A percentile compares a stretch with the other conserved stretches of the same genome.
phyloP scores from a whole-genome alignment of 2,888 invertebrate species.

The Xylota segnis region DNA sequence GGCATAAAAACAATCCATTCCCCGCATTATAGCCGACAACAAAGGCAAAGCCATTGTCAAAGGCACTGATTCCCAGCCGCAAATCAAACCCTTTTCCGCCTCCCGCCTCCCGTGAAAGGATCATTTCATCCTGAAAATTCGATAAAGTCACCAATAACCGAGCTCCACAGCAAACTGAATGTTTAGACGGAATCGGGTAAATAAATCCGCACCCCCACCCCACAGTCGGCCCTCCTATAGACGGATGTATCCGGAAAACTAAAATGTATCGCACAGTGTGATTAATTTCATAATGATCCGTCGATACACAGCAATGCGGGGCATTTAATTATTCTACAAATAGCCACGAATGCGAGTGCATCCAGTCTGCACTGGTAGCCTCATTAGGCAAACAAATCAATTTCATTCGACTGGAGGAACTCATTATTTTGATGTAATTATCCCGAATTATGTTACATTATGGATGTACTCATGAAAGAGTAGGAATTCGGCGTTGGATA shows the following conservation, averaged over 20 bases:
- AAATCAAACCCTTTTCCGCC: conserved; percentile 50
- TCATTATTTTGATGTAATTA: conserved; percentile 68
- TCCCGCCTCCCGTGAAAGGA: conserved; percentile 24
- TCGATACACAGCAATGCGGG: conserved; percentile 54
- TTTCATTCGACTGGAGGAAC: conserved; percentile 64
- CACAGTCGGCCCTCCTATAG: conserved; percentile 5
- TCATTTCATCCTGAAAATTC: conserved; percentile 47
- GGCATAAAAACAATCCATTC: conserved; percentile 10
- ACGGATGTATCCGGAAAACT: conserved; percentile 33
- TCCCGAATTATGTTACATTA: conserved; percentile 57
- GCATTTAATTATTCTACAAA: conserved; percentile 55
- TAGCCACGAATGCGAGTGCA: conserved; percentile 42
- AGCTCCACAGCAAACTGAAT: conserved; percentile 25
- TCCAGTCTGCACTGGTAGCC: conserved; percentile 48
- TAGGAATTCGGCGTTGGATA: conserved; percentile 23
- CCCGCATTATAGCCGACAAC: conserved; percentile 23
- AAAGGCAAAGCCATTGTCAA: conserved; percentile 57
- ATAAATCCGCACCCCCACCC: conserved; percentile 41
- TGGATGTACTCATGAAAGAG: conserved; percentile 20
- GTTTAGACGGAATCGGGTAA: conserved; percentile 46
- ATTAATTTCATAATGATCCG: conserved; percentile 59
- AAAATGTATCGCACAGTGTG: conserved; percentile 61
- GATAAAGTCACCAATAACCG: conserved; percentile 41
- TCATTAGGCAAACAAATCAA: conserved; percentile 72
- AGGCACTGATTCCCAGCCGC: conserved; percentile 44